These are phyloP conservation scores for Lagodon rhomboides DNA, from an alignment of 2,797 vertebrate genomes.

Conservation along the genomic window DNA sequence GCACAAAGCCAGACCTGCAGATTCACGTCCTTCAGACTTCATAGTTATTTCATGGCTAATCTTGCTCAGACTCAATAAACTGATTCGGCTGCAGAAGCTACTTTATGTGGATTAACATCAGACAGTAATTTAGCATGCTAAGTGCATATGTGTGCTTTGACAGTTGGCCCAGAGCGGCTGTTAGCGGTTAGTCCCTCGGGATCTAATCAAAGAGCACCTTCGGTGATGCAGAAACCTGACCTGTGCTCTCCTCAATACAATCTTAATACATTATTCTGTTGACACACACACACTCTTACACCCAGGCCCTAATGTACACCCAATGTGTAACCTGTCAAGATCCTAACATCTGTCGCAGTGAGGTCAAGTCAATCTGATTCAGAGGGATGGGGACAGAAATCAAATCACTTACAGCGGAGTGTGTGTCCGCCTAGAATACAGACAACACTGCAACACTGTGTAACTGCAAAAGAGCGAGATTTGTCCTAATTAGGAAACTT, in stretches of 20 bases:
- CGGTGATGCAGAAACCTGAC: constrained; percentile 23
- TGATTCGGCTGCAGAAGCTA: background rate
- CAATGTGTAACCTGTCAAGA: background rate
- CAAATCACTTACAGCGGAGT: background rate
- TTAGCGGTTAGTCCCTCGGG: constrained; percentile 3
- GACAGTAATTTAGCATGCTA: background rate
- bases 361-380: constrained; percentile 14
- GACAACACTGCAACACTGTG: background rate
- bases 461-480: background rate
- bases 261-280: background rate
- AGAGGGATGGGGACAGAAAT: constrained; percentile 3
- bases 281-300: background rate
- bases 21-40: background rate
- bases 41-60: background rate
- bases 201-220: constrained; percentile 24
- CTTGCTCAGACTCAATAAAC: background rate
- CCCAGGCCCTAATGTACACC: constrained; percentile 10
- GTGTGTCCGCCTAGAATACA: background rate
- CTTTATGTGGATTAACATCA: constrained; percentile 5
- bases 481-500: constrained; percentile 27
- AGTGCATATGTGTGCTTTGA: background rate
- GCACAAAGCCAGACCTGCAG: background rate
- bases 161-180: background rate
- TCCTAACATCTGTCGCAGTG: background rate
- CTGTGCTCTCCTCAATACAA: background rate